Conservation (phyloP, 2,113 vertebrate genomes). For the human region GRCh38 chr3:55320501-55321000, state of each 20-base stretch:
- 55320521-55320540: constrained; percentile 4
- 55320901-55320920: background rate
- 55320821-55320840: background rate
- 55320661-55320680: background rate
- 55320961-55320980: background rate
- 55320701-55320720: background rate
- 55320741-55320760: background rate
- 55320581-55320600: background rate
- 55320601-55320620: background rate
- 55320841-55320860: background rate
- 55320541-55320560: background rate
- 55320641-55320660: background rate
- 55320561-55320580: constrained; percentile 46
- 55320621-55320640: background rate
- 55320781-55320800: background rate
- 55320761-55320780: background rate
- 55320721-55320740: background rate
- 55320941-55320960: background rate
- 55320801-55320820: background rate
- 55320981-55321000: background rate
- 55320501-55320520: constrained; percentile 36
- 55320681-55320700: background rate
- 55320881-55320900: background rate
- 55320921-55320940: background rate
- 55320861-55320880: background rate